phyloP scores from a whole-genome alignment of 2,888 invertebrate species.

The Tigriopus californicus region DNA sequence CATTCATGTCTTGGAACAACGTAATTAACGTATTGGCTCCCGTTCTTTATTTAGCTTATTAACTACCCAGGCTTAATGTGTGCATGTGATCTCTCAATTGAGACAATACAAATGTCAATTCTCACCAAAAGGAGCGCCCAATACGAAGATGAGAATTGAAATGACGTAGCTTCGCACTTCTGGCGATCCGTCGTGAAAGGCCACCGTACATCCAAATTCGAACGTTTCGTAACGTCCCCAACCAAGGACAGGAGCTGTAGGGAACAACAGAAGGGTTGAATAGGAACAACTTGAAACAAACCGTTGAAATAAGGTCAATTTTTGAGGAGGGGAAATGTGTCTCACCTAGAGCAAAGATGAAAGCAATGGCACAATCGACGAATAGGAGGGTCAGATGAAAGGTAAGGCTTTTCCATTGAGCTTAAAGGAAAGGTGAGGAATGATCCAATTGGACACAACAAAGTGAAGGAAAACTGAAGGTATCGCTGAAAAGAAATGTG shows the following conservation, averaged over 20 bases:
- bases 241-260: slow-evolving; percentile 17
- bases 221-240: slow-evolving; percentile 17
- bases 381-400: neutral
- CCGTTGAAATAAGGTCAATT: too few relatives aligned
- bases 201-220: slow-evolving; percentile 19
- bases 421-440: neutral
- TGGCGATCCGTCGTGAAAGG: slow-evolving; percentile 13
- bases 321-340: neutral
- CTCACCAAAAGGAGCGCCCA: slow-evolving; percentile 18
- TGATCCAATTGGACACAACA: too few relatives aligned
- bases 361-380: neutral
- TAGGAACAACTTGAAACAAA: neutral
- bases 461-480: too few relatives aligned
- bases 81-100: too few relatives aligned
- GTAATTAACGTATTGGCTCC: too few relatives aligned
- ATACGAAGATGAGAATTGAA: slow-evolving; percentile 17
- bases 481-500: neutral
- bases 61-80: too few relatives aligned
- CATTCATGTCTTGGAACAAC: too few relatives aligned
- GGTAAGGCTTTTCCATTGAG: neutral
- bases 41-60: too few relatives aligned
- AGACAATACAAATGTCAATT: neutral
- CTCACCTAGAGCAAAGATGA: neutral
- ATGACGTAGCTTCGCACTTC: slow-evolving; percentile 15
- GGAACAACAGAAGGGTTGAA: slow-evolving; percentile 3